Base-by-base conservation (phyloP, 2,797 vertebrate genomes). In the Aplochiton taeniatus region DNA sequence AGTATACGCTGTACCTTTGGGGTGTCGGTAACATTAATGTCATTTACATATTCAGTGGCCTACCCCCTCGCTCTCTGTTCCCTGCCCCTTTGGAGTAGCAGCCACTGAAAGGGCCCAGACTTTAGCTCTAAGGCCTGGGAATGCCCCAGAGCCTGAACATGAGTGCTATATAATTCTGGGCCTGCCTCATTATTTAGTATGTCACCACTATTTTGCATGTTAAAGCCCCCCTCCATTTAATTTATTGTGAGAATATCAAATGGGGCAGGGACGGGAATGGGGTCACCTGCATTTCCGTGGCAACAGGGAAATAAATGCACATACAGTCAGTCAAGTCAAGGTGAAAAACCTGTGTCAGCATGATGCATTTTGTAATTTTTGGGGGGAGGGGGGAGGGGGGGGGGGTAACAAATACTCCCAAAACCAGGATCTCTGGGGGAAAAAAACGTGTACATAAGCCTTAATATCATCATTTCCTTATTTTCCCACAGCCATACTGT, bases 151-250 rank as follows among this genome's bases (percentile, higher is more conserved):
- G 90, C 77, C 88, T 52, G 61, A 63, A 67, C 70, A 63, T 83
- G 77, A 65, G 77, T 69, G 48, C 87, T 70, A 85, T 81, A 85
- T 91, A 92, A 92, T 92, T 93, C 89, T 76, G 83, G 81, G 3
- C 84, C 89, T 54, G 87, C 91, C 92, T 93, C 92, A 93, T 94
- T 93, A 94, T 93, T 94, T 93, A 93, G 90, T 87, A 90, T 94
- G 93, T 93, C 92, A 93, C 89, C 73, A 60, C 92, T 94, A 92
- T 91, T 94, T 93, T 93, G 93, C 92, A 94, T 94, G 91, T 92
- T 92, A 92, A 92, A 92, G 84, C 89, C 88, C 85, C 85, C 69
- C 42, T 16, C 82, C 82, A 79, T 84, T 75, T 92, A 88, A 94
- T 93, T 93, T 94, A 93, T 93, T 90, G 90, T 81, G 77, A 75